Base-by-base conservation (phyloP, 2,113 vertebrate genomes). In the Amphiprion percula region DNA sequence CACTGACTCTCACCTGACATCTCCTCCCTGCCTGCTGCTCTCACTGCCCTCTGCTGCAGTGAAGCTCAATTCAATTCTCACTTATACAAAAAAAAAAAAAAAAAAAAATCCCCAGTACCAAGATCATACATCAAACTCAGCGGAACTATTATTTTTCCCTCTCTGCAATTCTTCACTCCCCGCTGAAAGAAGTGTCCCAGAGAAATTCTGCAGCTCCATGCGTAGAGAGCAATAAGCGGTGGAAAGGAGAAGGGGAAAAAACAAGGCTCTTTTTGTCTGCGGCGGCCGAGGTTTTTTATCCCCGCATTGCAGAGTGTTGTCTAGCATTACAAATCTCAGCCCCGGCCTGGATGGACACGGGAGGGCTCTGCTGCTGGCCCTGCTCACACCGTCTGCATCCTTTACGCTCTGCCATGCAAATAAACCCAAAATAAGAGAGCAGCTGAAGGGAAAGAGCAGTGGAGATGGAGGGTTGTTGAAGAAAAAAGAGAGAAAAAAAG, bases 301-400 rank as follows among this genome's bases (percentile, higher is more conserved):
- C 92, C 78, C 47, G 78, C 84, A 74, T 82, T 83, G 87, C 87
- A 23, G 83, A 88, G 90, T 82, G 92, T 93, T 91, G 92, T 92
- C 90, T 90, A 90, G 92, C 91, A 93, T 92, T 91, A 92, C 89
- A 93, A 93, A 92, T 92, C 86, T 92, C 79, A 79, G 85, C 82
- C 80, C 67, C 23, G 90, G 85, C 85, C 90, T 79, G 86, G 82
- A 86, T 58, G 82, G 89, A 88, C 91, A 84, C 80, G 85, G 88
- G 82, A 84, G 88, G 89, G 80, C 85, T 89, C 84, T 82, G 88
- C 84, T 82, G 88, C 86, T 89, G 87, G 85, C 75, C 90, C 67
- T 47, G 86, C 84, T 81, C 83, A 24, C 82, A 65, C 74, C 69
- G 78, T 77, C 80, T 86, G 84, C 77, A 85, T 90, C 88, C 86